Base-by-base conservation (phyloP, 1,140 invertebrate genomes). In the Hylaeus volcanicus region DNA sequence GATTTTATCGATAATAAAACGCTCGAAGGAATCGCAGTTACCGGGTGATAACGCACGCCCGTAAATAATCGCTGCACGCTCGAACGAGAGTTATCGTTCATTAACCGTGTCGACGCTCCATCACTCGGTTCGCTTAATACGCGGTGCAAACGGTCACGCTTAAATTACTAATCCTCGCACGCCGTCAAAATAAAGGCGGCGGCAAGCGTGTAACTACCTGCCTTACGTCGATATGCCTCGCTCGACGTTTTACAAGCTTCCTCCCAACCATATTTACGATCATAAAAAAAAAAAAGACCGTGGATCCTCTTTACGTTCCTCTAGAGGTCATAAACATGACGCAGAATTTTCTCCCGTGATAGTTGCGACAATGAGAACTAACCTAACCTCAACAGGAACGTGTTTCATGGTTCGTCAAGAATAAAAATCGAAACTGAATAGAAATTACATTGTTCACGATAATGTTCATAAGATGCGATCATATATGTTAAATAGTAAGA, bases 1-100 rank as follows among this genome's bases (percentile, higher is more conserved):
- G 66, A 72, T 61, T 78, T 72, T 72, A 64, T 78, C 72, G 76
- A 45, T 56, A 78, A 78, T 63, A 64, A 63, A 51, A 26, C 15
- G 39, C 3, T 8, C 64, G 15, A 14, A 45, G 63, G 43, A 66
- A 45, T 37, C n/a, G 48, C 66, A 45, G 58, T 60, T 71, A 9
- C 15, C 12, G 48, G 12, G 3, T 45, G 69, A 72, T 72, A 72
- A 72, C 37, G n/a, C 14, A 39, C 0, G 39, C 43, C 56, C 68
- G 58, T 72, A 72, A 63, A 78, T 72, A 72, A 72, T 64, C 14
- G 65, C 8, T 6, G 5, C 5, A 1, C 43, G 55, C 60, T 78
- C 39, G 8, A 45, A 8, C 39, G 58, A 15, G 48, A 43, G 37
- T 72, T 53, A 55, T 64, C 58, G 69, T 55, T 72, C 58, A 51